These are phyloP conservation scores for Pristiophorus japonicus DNA, from an alignment of 2,113 vertebrate genomes.

Conservation along the genomic window DNA sequence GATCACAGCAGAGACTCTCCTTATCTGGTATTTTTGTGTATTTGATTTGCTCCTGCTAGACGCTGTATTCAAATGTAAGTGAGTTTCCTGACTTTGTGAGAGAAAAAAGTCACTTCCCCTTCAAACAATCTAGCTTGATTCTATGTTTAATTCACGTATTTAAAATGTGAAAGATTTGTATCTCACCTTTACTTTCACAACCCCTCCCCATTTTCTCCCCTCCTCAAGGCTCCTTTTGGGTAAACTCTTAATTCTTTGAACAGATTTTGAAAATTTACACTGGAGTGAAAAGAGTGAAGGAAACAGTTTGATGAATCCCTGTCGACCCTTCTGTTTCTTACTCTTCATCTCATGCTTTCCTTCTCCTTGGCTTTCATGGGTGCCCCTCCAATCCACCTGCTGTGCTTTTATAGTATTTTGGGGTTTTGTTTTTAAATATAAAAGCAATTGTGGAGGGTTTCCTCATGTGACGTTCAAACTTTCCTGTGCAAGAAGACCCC, in stretches of 20 bases:
- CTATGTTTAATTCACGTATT: slow-evolving; percentile 10
- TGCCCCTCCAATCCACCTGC: no score
- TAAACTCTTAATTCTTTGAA: not conserved
- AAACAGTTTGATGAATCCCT: not conserved
- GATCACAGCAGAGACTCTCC: not conserved
- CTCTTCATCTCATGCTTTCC: no score
- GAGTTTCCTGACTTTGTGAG: not conserved
- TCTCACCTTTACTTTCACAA: not conserved
- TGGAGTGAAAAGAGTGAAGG: not conserved
- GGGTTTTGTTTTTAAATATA: no score
- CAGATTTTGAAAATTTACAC: not conserved
- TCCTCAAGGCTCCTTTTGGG: not conserved
- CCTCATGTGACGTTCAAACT: no score
- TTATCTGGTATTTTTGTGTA: not conserved
- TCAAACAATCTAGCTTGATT: not conserved
- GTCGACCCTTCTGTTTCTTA: not conserved
- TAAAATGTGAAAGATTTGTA: slow-evolving; percentile 15
- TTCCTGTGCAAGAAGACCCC: no score
- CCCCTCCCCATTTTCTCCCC: not conserved
- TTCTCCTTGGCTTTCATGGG: not conserved
- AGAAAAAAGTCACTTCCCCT: not conserved
- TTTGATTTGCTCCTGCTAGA: not conserved
- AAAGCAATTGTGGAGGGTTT: no score
- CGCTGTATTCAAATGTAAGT: slow-evolving; percentile 22
- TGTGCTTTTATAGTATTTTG: no score